Evolutionary conservation across 1,140 invertebrate species (phyloP), one percentile per base, ranked within the genome.

Genomic region (Drosophila arizonae): DNA sequence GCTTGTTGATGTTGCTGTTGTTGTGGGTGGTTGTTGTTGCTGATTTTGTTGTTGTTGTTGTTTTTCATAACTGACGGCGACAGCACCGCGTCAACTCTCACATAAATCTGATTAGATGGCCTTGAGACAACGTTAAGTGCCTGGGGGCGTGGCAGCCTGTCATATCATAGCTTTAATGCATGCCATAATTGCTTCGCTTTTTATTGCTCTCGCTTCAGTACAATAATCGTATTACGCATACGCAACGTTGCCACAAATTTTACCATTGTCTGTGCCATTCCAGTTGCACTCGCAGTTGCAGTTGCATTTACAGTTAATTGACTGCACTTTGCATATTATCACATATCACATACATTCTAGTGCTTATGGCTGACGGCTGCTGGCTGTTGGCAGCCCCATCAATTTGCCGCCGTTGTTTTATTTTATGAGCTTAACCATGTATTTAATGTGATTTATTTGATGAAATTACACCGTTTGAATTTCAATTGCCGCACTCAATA

Each of bases 81-180:
- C 62, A 43, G 48, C 55, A 28, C 43, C 48, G 58, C 56, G 26
- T 55, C 71, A 73, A 68, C 26, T 57, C 57, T 63, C 10, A 54
- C 84, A 78, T 82, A 79, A 88, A 86, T 82, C 76, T 63, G 84
- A 82, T 86, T 88, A 82, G 67, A 65, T 64, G 67, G 60, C 82
- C 80, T 67, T 61, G 58, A 62, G 62, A 54, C 62, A 24, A 50
- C 8, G 75, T 65, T 75, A 71, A 77, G 71, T 64, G 55, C 36
- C 15, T 8, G 45, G 10, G 52, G 57, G 72, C 17, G 30, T 54
- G 9, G 15, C 3, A 2, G 6, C 26, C 28, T 8, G 11, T 39
- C 64, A 55, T 54, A 54, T 57, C 63, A 87, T 46, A 56, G 45
- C 60, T 51, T 67, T 72, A 79, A 72, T 84, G 64, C 60, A 74